Evolutionary conservation across 2,888 invertebrate species (phyloP).

Genomic region (Eupithecia insigniata): DNA sequence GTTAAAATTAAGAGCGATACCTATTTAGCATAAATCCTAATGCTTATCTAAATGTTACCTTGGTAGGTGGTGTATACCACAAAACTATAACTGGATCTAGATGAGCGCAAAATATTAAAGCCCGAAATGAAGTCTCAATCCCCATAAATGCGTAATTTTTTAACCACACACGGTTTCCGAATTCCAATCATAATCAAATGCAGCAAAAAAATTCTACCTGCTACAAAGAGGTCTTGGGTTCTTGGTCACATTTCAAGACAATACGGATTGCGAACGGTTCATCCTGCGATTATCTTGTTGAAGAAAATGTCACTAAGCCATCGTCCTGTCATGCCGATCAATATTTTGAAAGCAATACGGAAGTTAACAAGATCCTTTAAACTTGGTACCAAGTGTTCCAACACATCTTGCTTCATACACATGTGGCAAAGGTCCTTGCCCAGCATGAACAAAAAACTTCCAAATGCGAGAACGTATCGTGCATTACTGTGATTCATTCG

Average conservation of each 20-base stretch:
- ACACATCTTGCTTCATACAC: conserved; percentile 30
- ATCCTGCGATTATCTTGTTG: conserved; percentile 72
- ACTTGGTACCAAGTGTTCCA: conserved; percentile 37
- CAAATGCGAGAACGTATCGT: conserved; percentile 62
- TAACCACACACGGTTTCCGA: conserved; percentile 44
- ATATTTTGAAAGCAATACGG: conserved; percentile 75
- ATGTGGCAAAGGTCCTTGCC: conserved; percentile 51
- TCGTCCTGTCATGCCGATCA: conserved; percentile 70
- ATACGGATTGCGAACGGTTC: conserved; percentile 61
- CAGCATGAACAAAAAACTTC: conserved; percentile 56
- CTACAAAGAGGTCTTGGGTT: conserved; percentile 63
- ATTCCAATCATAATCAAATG: conserved; percentile 69
- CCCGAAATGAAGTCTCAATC: background rate
- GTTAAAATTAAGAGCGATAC: too few relatives aligned
- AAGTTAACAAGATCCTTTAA: conserved; percentile 69
- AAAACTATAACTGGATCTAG: background rate
- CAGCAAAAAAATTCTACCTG: conserved; percentile 79
- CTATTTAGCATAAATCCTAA: too few relatives aligned
- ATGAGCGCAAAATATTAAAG: too few relatives aligned
- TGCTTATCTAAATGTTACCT: background rate
- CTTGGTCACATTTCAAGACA: conserved; percentile 62
- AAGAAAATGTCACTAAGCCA: conserved; percentile 68
- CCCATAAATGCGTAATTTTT: conserved; percentile 11
- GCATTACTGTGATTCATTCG: conserved; percentile 79
- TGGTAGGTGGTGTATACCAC: background rate